Evolutionary conservation across 2,113 vertebrate genomes (phyloP).

Genomic region (Beaufortia kweichowensis): DNA sequence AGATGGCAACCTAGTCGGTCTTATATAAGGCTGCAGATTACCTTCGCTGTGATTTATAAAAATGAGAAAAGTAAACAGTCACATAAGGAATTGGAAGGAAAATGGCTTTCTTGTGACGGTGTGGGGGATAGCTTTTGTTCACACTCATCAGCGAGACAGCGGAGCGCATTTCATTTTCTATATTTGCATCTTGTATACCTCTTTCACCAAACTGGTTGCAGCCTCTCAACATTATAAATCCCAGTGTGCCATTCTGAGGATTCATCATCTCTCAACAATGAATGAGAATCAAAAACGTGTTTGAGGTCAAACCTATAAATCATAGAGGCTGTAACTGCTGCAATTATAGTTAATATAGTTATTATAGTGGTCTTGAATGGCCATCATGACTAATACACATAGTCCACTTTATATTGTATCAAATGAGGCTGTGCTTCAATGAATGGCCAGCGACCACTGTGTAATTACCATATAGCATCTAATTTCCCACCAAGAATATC

Average conservation of each 20-base stretch:
- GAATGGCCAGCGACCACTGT: not conserved
- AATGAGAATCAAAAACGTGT: not conserved
- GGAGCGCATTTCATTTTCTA: conserved; percentile 18
- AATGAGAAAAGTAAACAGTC: conserved; percentile 55
- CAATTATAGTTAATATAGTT: conserved; percentile 47
- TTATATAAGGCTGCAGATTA: conserved; percentile 51
- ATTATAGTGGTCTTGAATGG: conserved; percentile 40
- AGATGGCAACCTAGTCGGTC: conserved; percentile 28
- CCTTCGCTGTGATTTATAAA: conserved; percentile 51
- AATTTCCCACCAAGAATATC: not conserved
- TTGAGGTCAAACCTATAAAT: conserved; percentile 31
- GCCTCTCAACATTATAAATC: not conserved
- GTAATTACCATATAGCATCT: not conserved
- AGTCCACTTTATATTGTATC: conserved; percentile 24
- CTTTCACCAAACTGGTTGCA: conserved; percentile 42
- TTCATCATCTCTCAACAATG: conserved; percentile 33
- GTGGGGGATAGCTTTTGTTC: conserved; percentile 53
- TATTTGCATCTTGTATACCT: conserved; percentile 44
- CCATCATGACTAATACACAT: conserved; percentile 38
- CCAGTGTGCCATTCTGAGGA: conserved; percentile 33
- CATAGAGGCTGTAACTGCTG: conserved; percentile 28
- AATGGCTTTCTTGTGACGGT: conserved; percentile 59
- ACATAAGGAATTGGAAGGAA: conserved; percentile 49
- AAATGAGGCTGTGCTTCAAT: conserved; percentile 15
- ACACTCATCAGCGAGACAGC: conserved; percentile 49